phyloP scores from a whole-genome alignment of 37 sponge, comb jelly and placozoan species.

The Aplysina aerophoba region DNA sequence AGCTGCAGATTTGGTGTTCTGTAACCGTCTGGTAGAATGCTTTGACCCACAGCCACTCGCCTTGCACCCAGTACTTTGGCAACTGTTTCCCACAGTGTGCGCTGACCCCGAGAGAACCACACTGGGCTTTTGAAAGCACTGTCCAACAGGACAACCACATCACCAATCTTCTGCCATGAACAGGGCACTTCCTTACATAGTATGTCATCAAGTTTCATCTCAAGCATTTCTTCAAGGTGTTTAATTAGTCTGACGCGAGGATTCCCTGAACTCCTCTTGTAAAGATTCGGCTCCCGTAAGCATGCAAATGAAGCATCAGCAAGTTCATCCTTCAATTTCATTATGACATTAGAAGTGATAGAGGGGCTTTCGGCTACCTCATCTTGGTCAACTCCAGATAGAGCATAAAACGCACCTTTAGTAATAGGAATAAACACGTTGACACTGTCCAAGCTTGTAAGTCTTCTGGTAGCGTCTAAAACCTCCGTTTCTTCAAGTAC shows the following conservation, averaged over 20 bases:
- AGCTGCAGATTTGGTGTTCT: constrained; percentile 63
- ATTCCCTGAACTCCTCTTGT: neutral
- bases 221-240: neutral
- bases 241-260: neutral
- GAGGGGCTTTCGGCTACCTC: too few relatives aligned
- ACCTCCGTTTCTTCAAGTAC: too few relatives aligned
- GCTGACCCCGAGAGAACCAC: constrained; percentile 41
- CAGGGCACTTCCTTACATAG: constrained; percentile 47
- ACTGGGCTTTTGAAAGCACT: constrained; percentile 35
- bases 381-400: too few relatives aligned
- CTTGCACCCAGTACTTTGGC: constrained; percentile 39
- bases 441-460: too few relatives aligned
- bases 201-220: neutral
- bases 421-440: too few relatives aligned
- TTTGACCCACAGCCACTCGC: constrained; percentile 43
- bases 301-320: too few relatives aligned
- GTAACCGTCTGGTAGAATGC: constrained; percentile 46
- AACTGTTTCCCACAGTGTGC: constrained; percentile 42
- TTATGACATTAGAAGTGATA: too few relatives aligned
- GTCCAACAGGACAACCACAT: constrained; percentile 57
- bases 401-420: too few relatives aligned
- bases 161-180: constrained; percentile 70
- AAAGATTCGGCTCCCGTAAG: too few relatives aligned
- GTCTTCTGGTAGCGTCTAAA: too few relatives aligned
- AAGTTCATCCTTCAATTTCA: too few relatives aligned